Evolutionary conservation across 2,797 vertebrate genomes (phyloP).

Genomic region (Huso huso): DNA sequence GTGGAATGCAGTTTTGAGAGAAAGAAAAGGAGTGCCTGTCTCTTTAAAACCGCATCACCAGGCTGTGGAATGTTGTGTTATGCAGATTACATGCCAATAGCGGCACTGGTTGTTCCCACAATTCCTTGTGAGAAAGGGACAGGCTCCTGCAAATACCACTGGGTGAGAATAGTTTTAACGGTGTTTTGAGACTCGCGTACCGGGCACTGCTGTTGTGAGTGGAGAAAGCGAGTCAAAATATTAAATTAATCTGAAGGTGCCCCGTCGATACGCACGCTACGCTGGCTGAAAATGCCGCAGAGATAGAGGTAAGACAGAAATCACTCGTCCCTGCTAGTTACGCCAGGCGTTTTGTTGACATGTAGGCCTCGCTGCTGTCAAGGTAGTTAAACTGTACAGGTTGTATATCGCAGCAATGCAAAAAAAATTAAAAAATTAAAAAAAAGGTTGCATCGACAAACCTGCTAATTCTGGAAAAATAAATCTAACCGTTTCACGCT

Average conservation of each 20-base stretch:
- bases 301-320: not conserved
- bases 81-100: constrained; percentile 36
- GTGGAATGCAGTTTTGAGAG: too few relatives aligned
- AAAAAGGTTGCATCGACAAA: too few relatives aligned
- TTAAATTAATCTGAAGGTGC: too few relatives aligned
- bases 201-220: not conserved
- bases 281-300: not conserved
- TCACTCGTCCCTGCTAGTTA: not conserved
- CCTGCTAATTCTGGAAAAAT: too few relatives aligned
- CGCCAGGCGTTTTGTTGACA: constrained; percentile 13
- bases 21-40: not conserved
- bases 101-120: constrained; percentile 50
- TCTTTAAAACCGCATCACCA: not conserved
- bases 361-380: constrained; percentile 18
- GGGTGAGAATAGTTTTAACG: constrained; percentile 23
- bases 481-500: too few relatives aligned
- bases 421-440: not conserved
- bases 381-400: not conserved
- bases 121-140: constrained; percentile 31
- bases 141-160: constrained; percentile 33
- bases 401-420: constrained; percentile 6
- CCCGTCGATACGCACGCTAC: not conserved
- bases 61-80: constrained; percentile 56
- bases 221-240: not conserved
- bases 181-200: not conserved